Conservation (phyloP, 2,888 invertebrate genomes). For the Coenonympha arcania region DNA sequence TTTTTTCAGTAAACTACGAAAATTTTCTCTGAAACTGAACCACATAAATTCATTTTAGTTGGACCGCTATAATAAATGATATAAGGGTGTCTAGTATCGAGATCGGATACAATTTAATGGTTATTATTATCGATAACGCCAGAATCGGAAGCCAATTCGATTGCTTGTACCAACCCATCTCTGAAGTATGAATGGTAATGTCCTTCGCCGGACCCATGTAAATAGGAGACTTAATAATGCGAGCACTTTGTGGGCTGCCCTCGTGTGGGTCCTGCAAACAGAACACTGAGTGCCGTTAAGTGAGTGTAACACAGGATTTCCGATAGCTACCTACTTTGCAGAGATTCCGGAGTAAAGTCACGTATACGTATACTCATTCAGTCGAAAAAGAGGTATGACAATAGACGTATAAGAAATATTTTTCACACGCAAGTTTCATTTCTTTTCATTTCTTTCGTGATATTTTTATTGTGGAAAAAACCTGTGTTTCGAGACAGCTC, state of each 20-base stretch:
- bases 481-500: too few species aligned
- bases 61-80: neutral
- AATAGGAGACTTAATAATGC: slow-evolving; percentile 2
- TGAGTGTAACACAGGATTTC: neutral
- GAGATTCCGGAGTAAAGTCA: neutral
- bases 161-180: neutral
- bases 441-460: too few species aligned
- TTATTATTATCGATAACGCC: neutral
- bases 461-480: too few species aligned
- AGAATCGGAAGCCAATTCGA: neutral
- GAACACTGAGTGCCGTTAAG: neutral
- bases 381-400: neutral
- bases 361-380: neutral
- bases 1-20: neutral
- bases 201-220: neutral
- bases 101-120: neutral
- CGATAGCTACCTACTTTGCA: neutral
- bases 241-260: neutral
- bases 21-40: neutral
- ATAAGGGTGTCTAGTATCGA: neutral
- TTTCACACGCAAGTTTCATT: too few species aligned
- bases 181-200: neutral
- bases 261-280: neutral
- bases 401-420: neutral
- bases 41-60: neutral